Base-by-base conservation (phyloP, 2,888 invertebrate species). In the Amiota minor region DNA sequence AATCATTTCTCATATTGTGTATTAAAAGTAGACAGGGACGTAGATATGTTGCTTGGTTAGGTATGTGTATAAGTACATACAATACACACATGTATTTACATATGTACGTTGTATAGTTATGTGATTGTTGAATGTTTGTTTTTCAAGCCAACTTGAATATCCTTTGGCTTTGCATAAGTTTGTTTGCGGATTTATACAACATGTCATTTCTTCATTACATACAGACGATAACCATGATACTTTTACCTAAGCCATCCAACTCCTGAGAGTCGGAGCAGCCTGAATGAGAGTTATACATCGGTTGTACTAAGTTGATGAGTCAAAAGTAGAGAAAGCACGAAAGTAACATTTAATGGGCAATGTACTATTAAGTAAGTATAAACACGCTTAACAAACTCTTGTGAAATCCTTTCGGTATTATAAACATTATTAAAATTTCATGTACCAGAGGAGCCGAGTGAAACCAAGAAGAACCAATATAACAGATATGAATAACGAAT, bases 331-430 rank as follows among this genome's bases (percentile, higher is more conserved):
- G 35, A 68, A 53, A 53, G 53, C 53, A 53, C 78, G 71, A 76
- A 79, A 64, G 80, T 80, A 81, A 80, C 81, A 79, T 79, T 83
- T 85, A 83, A 84, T 85, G 67, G 81, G 83, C 84, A 83, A 83
- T 79, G 83, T 84, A 83, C 83, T 80, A 82, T 83, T 75, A 77
- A 84, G 83, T 56, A 53, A 50, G 23, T 20, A 12, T 81, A 82
- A 83, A 84, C 81, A 83, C 76, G 80, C 35, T 62, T 18, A 71
- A n/a, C 20, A 18, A 18, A 65, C 55, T 16, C 64, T 46, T n/a
- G 81, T 84, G 83, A 85, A 84, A 85, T 84, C 85, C 83, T 85
- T 84, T 83, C 84, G 84, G 85, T 85, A 85, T 84, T 85, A 85
- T 84, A 85, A 84, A 84, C 85, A 84, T 84, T 84, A 84, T 84